phyloP scores from a whole-genome alignment of 2,888 invertebrate genomes.

The Rhagium mordax region DNA sequence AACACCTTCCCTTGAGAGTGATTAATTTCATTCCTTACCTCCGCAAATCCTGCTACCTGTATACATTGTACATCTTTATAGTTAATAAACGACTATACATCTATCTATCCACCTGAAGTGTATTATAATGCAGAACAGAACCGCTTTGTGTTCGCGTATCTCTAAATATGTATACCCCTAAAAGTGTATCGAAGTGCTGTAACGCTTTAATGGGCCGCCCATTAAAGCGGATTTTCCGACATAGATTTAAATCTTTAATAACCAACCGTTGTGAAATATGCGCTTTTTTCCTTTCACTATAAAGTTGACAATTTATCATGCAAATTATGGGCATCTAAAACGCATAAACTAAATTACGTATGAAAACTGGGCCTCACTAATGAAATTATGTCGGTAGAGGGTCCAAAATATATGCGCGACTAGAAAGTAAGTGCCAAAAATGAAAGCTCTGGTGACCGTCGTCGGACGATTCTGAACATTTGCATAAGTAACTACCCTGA shows the following conservation, averaged over 20 bases:
- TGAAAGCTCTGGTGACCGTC: constrained; percentile 34
- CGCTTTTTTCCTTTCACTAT: neutral
- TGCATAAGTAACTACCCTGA: constrained; percentile 52
- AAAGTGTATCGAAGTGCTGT: neutral
- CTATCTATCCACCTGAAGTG: neutral
- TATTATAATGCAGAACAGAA: neutral
- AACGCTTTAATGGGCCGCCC: neutral
- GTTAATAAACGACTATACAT: neutral
- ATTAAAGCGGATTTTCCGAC: neutral
- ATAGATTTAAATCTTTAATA: constrained; percentile 7
- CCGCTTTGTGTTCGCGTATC: neutral
- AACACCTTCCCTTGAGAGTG: no score
- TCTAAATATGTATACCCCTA: neutral
- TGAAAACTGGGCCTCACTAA: constrained; percentile 38
- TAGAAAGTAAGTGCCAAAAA: constrained; percentile 32
- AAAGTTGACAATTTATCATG: constrained; percentile 20
- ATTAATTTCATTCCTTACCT: no score
- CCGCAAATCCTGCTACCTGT: no score
- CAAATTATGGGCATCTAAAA: constrained; percentile 29
- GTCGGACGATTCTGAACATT: constrained; percentile 37
- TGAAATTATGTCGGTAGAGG: constrained; percentile 36
- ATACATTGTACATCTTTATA: neutral
- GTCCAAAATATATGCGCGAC: constrained; percentile 32
- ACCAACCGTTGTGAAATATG: neutral
- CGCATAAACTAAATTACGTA: constrained; percentile 32